Percentiles rank a stretch among this genome's conserved stretches.
Evolutionary conservation across 2,797 vertebrate species (phyloP).

Genomic region (Aratinga solstitialis): DNA sequence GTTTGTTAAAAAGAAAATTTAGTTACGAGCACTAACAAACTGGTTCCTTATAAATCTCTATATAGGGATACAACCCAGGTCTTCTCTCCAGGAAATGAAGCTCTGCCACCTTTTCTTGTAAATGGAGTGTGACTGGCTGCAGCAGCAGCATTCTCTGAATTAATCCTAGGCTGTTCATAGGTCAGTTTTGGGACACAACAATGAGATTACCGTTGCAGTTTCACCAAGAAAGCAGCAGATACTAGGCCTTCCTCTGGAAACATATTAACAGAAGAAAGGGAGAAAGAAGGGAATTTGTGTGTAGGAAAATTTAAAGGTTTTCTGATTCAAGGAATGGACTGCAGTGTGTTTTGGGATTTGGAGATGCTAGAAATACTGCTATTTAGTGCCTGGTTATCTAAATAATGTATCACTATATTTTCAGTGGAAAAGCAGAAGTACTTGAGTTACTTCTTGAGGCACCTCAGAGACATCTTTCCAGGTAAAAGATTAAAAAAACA

Average conservation of each 20-base stretch:
- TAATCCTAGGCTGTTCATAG: neutral
- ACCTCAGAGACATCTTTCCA: neutral
- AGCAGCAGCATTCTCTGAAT: neutral
- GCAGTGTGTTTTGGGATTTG: neutral
- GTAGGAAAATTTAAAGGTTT: neutral
- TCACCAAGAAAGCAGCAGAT: neutral
- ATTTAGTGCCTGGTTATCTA: neutral
- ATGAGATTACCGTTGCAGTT: neutral
- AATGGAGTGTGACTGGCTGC: neutral
- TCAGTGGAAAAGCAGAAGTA: neutral
- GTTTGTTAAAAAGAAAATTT: neutral
- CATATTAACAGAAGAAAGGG: neutral
- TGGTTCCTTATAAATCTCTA: neutral
- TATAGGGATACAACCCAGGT: neutral
- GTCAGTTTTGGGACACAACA: neutral
- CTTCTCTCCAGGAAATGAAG: neutral
- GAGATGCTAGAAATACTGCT: neutral
- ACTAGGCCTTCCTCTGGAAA: neutral
- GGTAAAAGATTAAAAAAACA: neutral
- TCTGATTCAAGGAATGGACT: neutral
- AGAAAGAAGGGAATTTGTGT: accelerated
- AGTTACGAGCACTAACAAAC: neutral
- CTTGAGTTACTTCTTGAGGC: neutral
- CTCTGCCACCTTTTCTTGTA: neutral
- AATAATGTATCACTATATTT: neutral